Evolutionary conservation across 2,797 vertebrate genomes (phyloP).

Genomic region (Sciurus vulgaris): DNA sequence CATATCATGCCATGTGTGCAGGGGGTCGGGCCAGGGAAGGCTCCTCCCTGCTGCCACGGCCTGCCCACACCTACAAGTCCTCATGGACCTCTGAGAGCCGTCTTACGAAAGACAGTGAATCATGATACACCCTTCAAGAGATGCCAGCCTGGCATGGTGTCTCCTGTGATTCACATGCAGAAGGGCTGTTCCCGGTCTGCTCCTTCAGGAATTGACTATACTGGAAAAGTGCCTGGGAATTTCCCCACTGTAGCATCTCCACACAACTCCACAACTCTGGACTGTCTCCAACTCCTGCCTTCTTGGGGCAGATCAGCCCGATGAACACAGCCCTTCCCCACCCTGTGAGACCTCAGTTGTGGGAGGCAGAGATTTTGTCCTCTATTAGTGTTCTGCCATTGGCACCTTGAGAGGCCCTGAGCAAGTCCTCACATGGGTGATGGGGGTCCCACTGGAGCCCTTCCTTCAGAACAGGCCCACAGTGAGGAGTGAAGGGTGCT

Average conservation of each 20-base stretch:
- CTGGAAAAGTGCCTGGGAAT: not conserved
- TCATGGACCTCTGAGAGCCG: not conserved
- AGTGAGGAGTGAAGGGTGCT: not conserved
- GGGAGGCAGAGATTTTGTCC: not conserved
- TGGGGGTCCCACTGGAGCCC: not conserved
- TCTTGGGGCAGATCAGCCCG: not conserved
- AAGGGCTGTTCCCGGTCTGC: not conserved
- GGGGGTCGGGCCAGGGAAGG: fast-evolving
- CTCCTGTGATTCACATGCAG: not conserved
- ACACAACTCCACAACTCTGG: not conserved
- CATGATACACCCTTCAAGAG: not conserved
- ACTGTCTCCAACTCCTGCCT: not conserved
- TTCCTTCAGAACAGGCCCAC: not conserved
- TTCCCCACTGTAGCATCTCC: not conserved
- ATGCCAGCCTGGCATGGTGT: not conserved
- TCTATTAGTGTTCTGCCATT: fast-evolving
- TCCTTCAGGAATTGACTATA: not conserved
- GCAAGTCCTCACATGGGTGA: not conserved
- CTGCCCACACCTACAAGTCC: not conserved
- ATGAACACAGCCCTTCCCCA: not conserved
- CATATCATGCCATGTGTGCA: fast-evolving
- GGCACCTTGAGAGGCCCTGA: not conserved
- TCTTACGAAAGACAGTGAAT: not conserved
- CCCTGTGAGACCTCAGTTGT: fast-evolving
- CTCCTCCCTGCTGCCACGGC: not conserved